These are phyloP conservation scores for Columba livia DNA, from an alignment of 2,113 vertebrate species.

Conservation along the genomic window DNA sequence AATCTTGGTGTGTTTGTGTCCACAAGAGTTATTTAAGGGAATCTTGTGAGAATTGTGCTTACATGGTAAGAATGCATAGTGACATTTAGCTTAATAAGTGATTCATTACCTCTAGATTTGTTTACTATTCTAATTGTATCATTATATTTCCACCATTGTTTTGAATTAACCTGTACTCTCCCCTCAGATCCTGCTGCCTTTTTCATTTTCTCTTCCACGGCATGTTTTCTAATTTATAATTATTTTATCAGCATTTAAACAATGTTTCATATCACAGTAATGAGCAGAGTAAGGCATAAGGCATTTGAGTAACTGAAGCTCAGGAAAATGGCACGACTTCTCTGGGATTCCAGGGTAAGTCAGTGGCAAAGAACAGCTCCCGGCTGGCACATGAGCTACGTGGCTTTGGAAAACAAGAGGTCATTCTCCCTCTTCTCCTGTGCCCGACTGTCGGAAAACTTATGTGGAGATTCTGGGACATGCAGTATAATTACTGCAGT, in stretches of 20 bases:
- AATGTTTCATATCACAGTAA: background rate
- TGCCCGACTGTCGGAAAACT: background rate
- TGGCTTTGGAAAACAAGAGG: background rate
- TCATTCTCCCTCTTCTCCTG: background rate
- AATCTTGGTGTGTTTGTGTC: background rate
- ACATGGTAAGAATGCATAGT: background rate
- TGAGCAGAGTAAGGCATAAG: background rate
- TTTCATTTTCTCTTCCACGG: constrained; percentile 1
- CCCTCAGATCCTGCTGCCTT: background rate
- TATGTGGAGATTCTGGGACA: fast-evolving
- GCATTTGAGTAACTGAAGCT: background rate
- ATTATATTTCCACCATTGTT: background rate
- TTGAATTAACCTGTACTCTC: constrained; percentile 15
- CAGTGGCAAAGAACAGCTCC: background rate
- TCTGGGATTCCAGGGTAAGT: background rate
- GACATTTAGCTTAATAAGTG: constrained; percentile 30
- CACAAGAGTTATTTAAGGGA: background rate
- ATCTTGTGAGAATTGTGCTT: constrained; percentile 20
- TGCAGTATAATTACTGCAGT: fast-evolving
- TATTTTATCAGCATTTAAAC: constrained; percentile 15
- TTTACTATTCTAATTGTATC: constrained; percentile 23
- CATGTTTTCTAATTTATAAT: background rate
- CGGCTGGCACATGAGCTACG: background rate
- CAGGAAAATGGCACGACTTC: background rate
- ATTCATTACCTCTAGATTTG: constrained; percentile 34